Percentiles rank a stretch among this genome's conserved stretches.
Evolutionary conservation across 1,140 invertebrate species (phyloP).

Genomic region (Achroia grisella): DNA sequence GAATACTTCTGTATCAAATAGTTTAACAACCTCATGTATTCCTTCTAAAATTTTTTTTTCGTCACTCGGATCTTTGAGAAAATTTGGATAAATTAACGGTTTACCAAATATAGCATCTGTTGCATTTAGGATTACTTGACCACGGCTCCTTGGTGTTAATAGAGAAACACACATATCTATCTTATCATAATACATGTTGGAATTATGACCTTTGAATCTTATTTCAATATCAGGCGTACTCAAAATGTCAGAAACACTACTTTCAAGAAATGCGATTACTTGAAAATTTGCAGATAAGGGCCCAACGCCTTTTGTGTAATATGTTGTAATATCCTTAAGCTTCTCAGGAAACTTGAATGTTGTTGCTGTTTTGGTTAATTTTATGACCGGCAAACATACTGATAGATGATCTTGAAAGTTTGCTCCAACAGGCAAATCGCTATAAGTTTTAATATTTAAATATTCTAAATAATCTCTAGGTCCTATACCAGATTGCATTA

Average conservation of each 20-base stretch:
- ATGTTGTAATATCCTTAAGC: conserved; percentile 69
- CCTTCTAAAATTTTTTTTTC: conserved; percentile 82
- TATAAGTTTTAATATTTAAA: conserved; percentile 68
- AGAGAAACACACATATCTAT: conserved; percentile 78
- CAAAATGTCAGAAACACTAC: conserved; percentile 74
- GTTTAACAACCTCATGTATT: conserved; percentile 68
- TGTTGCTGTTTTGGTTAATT: conserved; percentile 71
- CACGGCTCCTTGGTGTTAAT: conserved; percentile 82
- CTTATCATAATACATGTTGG: conserved; percentile 76
- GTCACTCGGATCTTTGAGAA: conserved; percentile 84
- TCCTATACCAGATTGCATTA: conserved; percentile 70
- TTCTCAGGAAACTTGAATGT: conserved; percentile 68
- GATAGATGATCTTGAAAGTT: conserved; percentile 81
- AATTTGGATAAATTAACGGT: conserved; percentile 87
- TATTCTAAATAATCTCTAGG: conserved; percentile 66
- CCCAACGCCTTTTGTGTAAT: conserved; percentile 72
- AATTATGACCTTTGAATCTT: conserved; percentile 72
- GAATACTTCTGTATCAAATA: conserved; percentile 73
- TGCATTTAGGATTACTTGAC: conserved; percentile 79
- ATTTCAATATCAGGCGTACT: conserved; percentile 75
- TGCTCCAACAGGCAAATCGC: conserved; percentile 81
- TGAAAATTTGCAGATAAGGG: conserved; percentile 75
- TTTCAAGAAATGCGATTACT: conserved; percentile 77
- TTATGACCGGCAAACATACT: conserved; percentile 74
- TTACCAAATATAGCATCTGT: conserved; percentile 80